Evolutionary conservation across 1,140 invertebrate genomes (phyloP), one percentile per base, ranked within the genome.

Genomic region (Zophobas atratus): DNA sequence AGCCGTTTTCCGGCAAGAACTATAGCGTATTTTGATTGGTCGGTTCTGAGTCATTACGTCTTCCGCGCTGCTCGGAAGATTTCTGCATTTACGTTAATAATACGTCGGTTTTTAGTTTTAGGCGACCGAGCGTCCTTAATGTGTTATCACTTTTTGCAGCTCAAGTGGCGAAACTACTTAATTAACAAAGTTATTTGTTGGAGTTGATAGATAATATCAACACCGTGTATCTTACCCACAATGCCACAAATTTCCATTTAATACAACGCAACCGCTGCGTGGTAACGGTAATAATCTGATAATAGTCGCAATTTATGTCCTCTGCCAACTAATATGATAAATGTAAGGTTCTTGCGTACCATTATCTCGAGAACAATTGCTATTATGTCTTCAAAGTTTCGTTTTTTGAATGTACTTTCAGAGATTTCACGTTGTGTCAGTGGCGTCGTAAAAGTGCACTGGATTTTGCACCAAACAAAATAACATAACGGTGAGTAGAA

Each of bases 231-330:
- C 56, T 60, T 60, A 1, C 49, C 56, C 56, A 39, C 56, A 60
- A 60, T 60, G 43, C 43, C 43, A 8, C 8, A 4, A 46, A 46
- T 46, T 46, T 46, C 43, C 3, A 46, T 46, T 46, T 46, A 46
- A 46, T 46, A 46, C 43, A 60, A 60, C 34, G 36, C 35, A 60
- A 60, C 56, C 56, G 56, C 33, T 5, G 4, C 34, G 43, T 46
- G 43, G 43, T 46, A 8, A 8, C 3, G 3, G 36, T 60, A 60
- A 60, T 60, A 38, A 60, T 60, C 56, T 39, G 56, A 60, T 60
- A 60, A 60, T 60, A 60, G 56, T 60, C 34, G 8, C 35, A 60
- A 60, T 60, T 38, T 60, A 35, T 8, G 36, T 60, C 33, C 1
- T 6, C 8, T 3, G 8, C 43, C 3, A 46, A 46, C 8, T 60